Evolutionary conservation across 2,113 vertebrate species (phyloP).

Genomic region (Neoarius graeffei): DNA sequence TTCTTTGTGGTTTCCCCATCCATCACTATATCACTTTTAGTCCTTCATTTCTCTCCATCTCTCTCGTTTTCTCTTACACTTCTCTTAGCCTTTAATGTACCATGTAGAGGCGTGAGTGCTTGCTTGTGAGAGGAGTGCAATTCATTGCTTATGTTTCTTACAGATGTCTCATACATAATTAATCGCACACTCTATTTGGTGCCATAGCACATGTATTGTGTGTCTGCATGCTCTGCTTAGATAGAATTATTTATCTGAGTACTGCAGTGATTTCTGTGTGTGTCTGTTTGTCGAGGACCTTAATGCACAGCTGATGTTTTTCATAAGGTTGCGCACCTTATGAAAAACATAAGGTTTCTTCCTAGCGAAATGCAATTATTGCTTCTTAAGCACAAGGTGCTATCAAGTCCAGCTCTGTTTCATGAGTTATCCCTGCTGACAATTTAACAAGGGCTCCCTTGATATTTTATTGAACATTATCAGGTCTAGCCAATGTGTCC

Average conservation of each 20-base stretch:
- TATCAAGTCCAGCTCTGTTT: constrained; percentile 36
- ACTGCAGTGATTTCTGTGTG: constrained; percentile 55
- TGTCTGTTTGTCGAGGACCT: constrained; percentile 49
- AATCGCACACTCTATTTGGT: constrained; percentile 74
- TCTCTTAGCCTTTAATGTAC: constrained; percentile 69
- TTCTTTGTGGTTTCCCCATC: constrained; percentile 29
- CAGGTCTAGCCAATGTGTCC: constrained; percentile 44
- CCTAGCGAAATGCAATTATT: constrained; percentile 38
- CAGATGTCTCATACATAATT: constrained; percentile 80
- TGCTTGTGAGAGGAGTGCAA: constrained; percentile 74
- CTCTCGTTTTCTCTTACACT: constrained; percentile 25
- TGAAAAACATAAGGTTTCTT: background rate
- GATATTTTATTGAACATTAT: constrained; percentile 54
- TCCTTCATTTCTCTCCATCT: background rate
- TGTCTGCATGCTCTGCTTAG: constrained; percentile 68
- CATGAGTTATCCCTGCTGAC: constrained; percentile 42
- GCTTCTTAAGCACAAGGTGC: constrained; percentile 33
- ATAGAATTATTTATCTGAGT: constrained; percentile 74
- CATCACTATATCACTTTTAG: constrained; percentile 42
- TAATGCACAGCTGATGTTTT: background rate
- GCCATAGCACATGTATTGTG: constrained; percentile 71
- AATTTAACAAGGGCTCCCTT: constrained; percentile 48
- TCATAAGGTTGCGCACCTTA: constrained; percentile 19
- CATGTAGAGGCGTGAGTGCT: constrained; percentile 68
- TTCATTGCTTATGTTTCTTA: constrained; percentile 64